phyloP scores from a whole-genome alignment of 2,797 vertebrate genomes.

The Odontamblyopus lacepedii region DNA sequence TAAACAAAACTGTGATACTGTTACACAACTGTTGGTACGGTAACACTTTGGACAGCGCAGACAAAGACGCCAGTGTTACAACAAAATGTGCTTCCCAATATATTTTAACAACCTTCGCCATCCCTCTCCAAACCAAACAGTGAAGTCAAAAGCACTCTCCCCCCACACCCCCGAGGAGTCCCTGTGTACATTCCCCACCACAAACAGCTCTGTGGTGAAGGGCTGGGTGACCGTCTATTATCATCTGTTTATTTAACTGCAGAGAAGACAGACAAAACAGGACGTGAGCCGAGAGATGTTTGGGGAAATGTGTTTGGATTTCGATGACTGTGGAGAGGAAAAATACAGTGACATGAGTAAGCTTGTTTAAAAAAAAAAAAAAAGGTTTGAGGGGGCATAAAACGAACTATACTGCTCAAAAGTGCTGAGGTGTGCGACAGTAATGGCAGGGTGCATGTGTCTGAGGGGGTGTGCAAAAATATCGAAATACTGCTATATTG shows the following conservation, averaged over 20 bases:
- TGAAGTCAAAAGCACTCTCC: slow-evolving; percentile 13
- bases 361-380: not conserved
- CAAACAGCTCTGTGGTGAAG: slow-evolving; percentile 39
- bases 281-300: slow-evolving; percentile 34
- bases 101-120: slow-evolving; percentile 20
- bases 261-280: slow-evolving; percentile 64
- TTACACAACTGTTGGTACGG: slow-evolving; percentile 1
- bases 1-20: not conserved
- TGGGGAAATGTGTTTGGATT: slow-evolving; percentile 50
- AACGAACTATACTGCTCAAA: not conserved
- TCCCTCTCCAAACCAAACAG: slow-evolving; percentile 53
- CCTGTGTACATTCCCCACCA: slow-evolving; percentile 53
- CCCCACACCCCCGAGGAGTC: slow-evolving; percentile 20
- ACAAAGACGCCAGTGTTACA: slow-evolving; percentile 42
- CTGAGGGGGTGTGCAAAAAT: too few species aligned
- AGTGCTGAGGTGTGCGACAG: not conserved
- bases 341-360: slow-evolving; percentile 6
- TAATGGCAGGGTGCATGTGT: not conserved
- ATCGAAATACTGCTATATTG: too few species aligned
- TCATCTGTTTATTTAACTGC: slow-evolving; percentile 64
- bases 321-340: slow-evolving; percentile 18
- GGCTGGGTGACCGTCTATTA: slow-evolving; percentile 53
- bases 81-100: slow-evolving; percentile 31
- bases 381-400: slow-evolving; percentile 7
- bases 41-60: slow-evolving; percentile 19